Evolutionary conservation across 2,797 vertebrate species (phyloP).

Genomic region (Lepilemur ruficaudatus): DNA sequence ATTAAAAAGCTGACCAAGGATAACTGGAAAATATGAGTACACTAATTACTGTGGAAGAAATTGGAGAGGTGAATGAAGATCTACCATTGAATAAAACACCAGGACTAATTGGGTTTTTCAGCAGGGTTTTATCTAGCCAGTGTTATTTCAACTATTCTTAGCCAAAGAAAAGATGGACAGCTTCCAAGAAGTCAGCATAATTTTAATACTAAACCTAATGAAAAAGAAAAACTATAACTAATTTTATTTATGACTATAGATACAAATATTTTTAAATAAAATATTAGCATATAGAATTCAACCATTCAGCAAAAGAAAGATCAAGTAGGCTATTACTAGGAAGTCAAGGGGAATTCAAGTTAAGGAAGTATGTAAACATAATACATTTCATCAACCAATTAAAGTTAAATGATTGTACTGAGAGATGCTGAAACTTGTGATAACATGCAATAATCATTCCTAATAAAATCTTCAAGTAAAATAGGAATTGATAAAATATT

Average conservation of each 20-base stretch:
- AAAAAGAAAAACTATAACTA: neutral
- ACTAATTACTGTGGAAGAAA: neutral
- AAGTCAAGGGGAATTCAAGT: neutral
- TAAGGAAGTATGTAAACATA: neutral
- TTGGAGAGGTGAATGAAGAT: neutral
- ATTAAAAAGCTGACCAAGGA: neutral
- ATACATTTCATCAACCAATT: neutral
- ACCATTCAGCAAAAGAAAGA: neutral
- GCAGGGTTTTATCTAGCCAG: neutral
- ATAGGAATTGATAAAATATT: neutral
- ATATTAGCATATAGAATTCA: neutral
- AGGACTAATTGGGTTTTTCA: neutral
- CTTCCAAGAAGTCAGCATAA: neutral
- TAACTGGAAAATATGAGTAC: neutral
- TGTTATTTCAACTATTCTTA: neutral
- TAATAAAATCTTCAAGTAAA: conserved; percentile 16
- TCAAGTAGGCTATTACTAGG: neutral
- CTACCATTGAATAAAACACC: neutral
- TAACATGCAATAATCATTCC: neutral
- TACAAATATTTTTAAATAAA: neutral
- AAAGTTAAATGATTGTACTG: neutral
- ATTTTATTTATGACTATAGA: neutral
- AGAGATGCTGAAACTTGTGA: neutral
- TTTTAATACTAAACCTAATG: neutral
- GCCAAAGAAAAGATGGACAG: neutral